Percentiles rank a stretch among this genome's conserved stretches.
Conservation (phyloP, 1,140 invertebrate species). For the Caenorhabditis inopinata region DNA sequence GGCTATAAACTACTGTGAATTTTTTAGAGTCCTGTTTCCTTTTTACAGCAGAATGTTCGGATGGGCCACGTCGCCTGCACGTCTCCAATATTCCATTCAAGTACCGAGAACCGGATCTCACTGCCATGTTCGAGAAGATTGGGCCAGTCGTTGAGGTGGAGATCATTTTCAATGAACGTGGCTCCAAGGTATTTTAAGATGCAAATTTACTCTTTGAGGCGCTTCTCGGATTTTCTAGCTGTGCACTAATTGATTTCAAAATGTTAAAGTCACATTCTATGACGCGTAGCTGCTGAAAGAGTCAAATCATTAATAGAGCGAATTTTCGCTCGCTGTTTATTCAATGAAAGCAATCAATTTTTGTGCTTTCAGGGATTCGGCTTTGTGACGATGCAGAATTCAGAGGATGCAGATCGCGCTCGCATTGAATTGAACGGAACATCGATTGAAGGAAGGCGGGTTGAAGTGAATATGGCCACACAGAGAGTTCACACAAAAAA, state of each 20-base stretch:
- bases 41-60: neutral
- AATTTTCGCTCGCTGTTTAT: too few species aligned
- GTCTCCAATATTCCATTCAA: constrained; percentile 99
- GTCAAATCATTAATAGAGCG: too few species aligned
- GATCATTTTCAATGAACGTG: constrained; percentile 99
- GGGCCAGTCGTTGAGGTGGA: constrained; percentile 96
- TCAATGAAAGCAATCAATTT: too few species aligned
- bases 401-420: constrained; percentile 98
- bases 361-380: constrained; percentile 94
- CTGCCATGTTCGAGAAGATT: constrained; percentile 98
- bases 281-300: too few species aligned
- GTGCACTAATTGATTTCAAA: too few species aligned
- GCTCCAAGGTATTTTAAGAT: constrained; percentile 88
- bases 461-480: constrained; percentile 71
- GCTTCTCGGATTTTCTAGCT: too few species aligned
- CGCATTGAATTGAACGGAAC: constrained; percentile 99
- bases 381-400: constrained; percentile 99
- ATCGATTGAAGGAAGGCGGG: constrained; percentile 99
- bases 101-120: constrained; percentile 93
- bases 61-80: constrained; percentile 64
- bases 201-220: too few species aligned
- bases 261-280: too few species aligned
- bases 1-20: too few species aligned
- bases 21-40: neutral
- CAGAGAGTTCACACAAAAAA: constrained; percentile 53